Evolutionary conservation across 2,888 invertebrate species (phyloP).

Genomic region (Ormyrus thymus): DNA sequence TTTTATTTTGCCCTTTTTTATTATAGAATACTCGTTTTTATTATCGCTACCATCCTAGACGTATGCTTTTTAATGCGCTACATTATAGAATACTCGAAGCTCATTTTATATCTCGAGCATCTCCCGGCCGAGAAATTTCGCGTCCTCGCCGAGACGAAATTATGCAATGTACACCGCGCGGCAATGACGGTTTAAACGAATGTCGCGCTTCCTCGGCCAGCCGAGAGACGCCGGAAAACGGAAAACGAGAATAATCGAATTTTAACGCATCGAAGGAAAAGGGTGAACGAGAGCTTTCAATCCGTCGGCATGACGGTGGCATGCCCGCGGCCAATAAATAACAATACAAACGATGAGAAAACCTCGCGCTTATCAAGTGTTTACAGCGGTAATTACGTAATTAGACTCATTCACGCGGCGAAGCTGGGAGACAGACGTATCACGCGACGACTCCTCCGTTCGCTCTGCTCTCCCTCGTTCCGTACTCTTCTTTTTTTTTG

Average conservation of each 20-base stretch:
- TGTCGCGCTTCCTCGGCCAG: too few species aligned
- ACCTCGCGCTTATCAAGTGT: not conserved
- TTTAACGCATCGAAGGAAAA: too few species aligned
- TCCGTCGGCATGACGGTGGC: constrained; percentile 21
- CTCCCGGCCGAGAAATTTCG: constrained; percentile 19
- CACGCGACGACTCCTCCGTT: constrained; percentile 1
- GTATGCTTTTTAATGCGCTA: not conserved
- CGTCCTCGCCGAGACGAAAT: not conserved
- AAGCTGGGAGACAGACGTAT: constrained; percentile 38
- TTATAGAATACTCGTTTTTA: not conserved
- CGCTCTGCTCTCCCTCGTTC: not conserved
- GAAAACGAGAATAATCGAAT: too few species aligned
- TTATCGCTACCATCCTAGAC: not conserved
- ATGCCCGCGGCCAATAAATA: constrained; percentile 1
- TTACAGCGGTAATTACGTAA: not conserved
- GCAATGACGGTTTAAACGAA: too few species aligned
- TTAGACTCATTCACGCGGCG: constrained; percentile 28
- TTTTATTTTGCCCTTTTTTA: not conserved
- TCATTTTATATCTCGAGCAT: constrained; percentile 2
- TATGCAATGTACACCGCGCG: not conserved
- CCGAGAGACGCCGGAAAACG: too few species aligned
- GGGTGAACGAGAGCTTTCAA: not conserved
- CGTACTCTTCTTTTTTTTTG: not conserved
- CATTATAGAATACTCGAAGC: constrained; percentile 27
- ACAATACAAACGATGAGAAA: not conserved